A percentile compares a stretch with the other conserved stretches of the same genome.
Evolutionary conservation across 2,797 vertebrate species (phyloP).

Genomic region (Gobio occitaniae): DNA sequence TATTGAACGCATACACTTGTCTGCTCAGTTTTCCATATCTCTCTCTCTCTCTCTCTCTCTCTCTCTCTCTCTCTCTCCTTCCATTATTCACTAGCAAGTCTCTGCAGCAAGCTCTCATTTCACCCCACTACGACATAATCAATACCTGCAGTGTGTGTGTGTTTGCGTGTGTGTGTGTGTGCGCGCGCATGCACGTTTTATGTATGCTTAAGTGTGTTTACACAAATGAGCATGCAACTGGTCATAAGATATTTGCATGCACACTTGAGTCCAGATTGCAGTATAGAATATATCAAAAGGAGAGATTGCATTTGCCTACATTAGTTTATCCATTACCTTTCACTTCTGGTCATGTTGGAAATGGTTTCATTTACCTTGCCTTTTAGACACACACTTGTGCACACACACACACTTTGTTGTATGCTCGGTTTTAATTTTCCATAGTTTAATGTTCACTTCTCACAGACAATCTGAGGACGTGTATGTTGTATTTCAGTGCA

Average conservation of each 20-base stretch:
- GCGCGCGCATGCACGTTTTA: not conserved
- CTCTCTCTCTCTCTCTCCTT: not conserved
- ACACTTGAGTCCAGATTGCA: not conserved
- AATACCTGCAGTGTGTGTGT: constrained; percentile 21
- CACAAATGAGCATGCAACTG: not conserved
- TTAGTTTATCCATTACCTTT: not conserved
- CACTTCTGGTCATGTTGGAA: not conserved
- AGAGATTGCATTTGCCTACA: constrained; percentile 1
- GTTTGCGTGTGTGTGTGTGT: not conserved
- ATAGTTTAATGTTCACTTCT: not conserved
- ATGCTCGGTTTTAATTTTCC: not conserved
- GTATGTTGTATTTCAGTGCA: not conserved
- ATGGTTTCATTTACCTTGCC: not conserved
- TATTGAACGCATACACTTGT: not conserved
- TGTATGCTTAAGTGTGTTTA: not conserved
- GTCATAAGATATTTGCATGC: constrained; percentile 3
- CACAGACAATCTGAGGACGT: not conserved
- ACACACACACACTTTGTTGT: not conserved
- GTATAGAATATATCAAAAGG: not conserved
- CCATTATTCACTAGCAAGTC: constrained; percentile 43
- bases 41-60: not conserved
- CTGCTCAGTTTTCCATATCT: constrained; percentile 12
- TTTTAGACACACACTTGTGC: not conserved
- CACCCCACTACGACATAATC: constrained; percentile 55
- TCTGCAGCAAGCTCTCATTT: constrained; percentile 27